Evolutionary conservation across 2,113 vertebrate species (phyloP), one percentile per base, ranked within the genome.

Genomic region (Callopanchax toddi): DNA sequence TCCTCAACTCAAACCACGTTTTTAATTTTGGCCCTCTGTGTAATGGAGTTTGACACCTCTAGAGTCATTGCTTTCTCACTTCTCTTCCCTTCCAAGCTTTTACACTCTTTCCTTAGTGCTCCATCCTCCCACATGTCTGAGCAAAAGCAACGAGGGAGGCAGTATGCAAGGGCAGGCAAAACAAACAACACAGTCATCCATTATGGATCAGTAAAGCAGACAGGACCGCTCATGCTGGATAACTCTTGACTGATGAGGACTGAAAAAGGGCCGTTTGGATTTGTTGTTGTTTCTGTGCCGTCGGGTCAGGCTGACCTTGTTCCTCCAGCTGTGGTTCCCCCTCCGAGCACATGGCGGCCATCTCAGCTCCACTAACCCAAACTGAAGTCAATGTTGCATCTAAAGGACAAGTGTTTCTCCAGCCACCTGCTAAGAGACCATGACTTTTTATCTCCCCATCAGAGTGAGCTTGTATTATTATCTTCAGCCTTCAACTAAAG

Each of bases 201-300:
- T 84, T 71, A 77, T 81, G 71, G 69, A 87, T 82, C 76, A 76
- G 73, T 67, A 20, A 45, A 65, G 45, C 62, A 69, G 70, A 68
- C 53, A 13, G 66, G 45, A 52, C 62, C 43, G 59, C 71, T n/a
- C 42, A 43, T 26, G 58, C 62, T 34, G 59, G 56, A 64, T 48
- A 55, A 56, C 54, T 60, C 53, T 36, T 66, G 37, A 54, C 67
- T 74, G 81, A 76, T 74, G 81, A 76, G 43, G 56, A 67, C 59
- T 5, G 63, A 76, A 75, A 60, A 60, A 25, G 22, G 39, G 25
- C 50, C 40, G 71, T 67, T 69, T 67, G 62, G 59, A 70, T 70
- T 77, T 79, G 56, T 70, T 76, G 51, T 45, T 4, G 29, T 32
- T 32, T 32, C 21, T 46, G 22, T 32, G 58, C 48, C 46, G 60